Base-by-base conservation (phyloP, 2,113 vertebrate species). In the Pterocles gutturalis region DNA sequence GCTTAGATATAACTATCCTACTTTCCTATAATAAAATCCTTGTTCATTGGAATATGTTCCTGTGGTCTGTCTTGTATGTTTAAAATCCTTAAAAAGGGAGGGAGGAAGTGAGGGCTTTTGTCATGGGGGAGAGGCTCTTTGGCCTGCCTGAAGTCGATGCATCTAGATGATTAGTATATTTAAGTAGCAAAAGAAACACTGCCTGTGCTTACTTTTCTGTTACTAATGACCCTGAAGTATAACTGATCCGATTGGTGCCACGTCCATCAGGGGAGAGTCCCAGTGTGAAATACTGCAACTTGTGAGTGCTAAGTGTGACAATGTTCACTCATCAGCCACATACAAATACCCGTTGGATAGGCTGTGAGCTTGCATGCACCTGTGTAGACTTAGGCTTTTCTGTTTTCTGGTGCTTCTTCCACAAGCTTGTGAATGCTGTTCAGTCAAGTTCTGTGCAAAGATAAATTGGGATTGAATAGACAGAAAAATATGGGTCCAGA, bases 21-120 rank as follows among this genome's bases (percentile, higher is more conserved):
- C 61, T 89, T 94, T 87, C 78, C 69, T 92, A 5, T 62, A 92
- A 81, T 87, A 79, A 92, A 95, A 82, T 87, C 92, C 70, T 83
- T 76, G 41, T 92, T 93, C 90, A 90, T 92, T 1, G 0, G 76
- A 90, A 21, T 89, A 75, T 49, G 57, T 71, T 89, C 69, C 73
- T 1, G 1, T 92, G 86, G 46, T 93, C 69, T 67, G 71, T 83
- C 53, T 71, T 84, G 38, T 41, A 54, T 67, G n/a, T 79, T 94
- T 87, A 72, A 95, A 87, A 78, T 75, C 79, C 49, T 88, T 90
- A 34, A 16, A 82, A 92, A 87, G 34, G 36, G n/a, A 57, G 69
- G 60, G 58, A 81, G 46, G 54, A 67, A 83, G 22, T 0, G 3
- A 69, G 16, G 55, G 11, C n/a, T 7, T 91, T 93, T 88, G 26